These are phyloP conservation scores for Oncorhynchus tshawytscha DNA, from an alignment of 2,113 vertebrate genomes.

Conservation along the genomic window DNA sequence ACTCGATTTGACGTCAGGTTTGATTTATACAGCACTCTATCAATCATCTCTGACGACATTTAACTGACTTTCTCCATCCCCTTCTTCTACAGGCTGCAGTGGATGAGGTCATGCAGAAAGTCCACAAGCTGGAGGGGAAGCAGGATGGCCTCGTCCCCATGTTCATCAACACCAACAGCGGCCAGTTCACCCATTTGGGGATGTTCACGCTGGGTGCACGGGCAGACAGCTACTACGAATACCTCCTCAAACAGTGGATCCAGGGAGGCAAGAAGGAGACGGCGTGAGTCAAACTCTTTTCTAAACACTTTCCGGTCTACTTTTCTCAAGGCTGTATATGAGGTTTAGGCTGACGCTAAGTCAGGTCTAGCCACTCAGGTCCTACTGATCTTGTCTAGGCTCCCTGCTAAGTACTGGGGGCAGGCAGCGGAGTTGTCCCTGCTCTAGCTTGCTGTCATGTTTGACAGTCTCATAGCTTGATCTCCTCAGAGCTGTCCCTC, in stretches of 20 bases:
- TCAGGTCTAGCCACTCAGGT: background rate
- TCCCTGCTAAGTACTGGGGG: background rate
- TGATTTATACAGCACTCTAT: no score
- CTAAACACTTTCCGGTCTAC: background rate
- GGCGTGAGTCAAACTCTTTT: constrained; percentile 72
- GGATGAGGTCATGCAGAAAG: constrained; percentile 79
- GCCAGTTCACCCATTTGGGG: constrained; percentile 90
- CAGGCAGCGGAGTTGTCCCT: background rate
- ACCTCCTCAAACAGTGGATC: constrained; percentile 95
- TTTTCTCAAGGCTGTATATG: background rate
- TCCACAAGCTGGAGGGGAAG: constrained; percentile 84
- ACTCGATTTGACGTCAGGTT: no score
- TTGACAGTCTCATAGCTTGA: background rate
- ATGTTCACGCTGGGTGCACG: constrained; percentile 89
- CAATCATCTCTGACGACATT: background rate
- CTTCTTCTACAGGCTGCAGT: constrained; percentile 74
- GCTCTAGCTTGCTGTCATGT: background rate
- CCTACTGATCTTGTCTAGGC: background rate
- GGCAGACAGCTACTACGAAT: constrained; percentile 96
- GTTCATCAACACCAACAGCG: constrained; percentile 93
- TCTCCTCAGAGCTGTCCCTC: background rate
- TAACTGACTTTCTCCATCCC: background rate
- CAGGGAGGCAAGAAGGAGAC: constrained; percentile 88
- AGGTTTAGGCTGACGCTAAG: background rate
- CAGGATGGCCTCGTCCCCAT: constrained; percentile 92